Evolutionary conservation across 2,888 invertebrate genomes (phyloP).

Genomic region (Rhodophaea formosa): DNA sequence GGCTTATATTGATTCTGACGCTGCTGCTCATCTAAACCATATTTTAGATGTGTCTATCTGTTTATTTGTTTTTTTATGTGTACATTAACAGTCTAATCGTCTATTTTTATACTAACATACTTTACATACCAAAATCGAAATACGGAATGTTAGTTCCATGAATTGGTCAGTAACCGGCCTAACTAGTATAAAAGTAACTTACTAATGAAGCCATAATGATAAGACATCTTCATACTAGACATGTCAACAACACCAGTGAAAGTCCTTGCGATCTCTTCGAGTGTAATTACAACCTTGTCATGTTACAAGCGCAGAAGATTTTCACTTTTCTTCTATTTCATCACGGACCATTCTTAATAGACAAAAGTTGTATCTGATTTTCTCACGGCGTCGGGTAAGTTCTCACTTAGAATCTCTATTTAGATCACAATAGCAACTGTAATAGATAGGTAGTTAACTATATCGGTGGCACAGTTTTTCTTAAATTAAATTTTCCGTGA

Average conservation of each 20-base stretch:
- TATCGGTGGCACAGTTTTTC: constrained; percentile 22
- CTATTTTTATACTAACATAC: too few relatives aligned
- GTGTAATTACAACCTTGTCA: constrained; percentile 33
- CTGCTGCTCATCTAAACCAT: too few relatives aligned
- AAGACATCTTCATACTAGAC: neutral
- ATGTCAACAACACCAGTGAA: constrained; percentile 20
- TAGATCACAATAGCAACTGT: constrained; percentile 31
- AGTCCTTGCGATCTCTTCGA: constrained; percentile 29
- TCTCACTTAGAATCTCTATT: constrained; percentile 38
- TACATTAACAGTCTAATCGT: too few relatives aligned
- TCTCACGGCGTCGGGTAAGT: constrained; percentile 46
- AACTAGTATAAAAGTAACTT: neutral
- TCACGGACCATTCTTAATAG: constrained; percentile 35
- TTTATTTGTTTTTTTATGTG: too few relatives aligned
- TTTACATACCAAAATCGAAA: too few relatives aligned
- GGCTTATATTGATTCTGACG: too few relatives aligned
- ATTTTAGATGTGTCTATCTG: too few relatives aligned
- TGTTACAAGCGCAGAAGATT: constrained; percentile 30
- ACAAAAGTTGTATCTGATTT: constrained; percentile 34
- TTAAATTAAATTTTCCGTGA: constrained; percentile 13
- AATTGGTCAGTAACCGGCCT: neutral
- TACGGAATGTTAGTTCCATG: too few relatives aligned
- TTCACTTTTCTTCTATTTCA: constrained; percentile 53
- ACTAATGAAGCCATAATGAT: neutral
- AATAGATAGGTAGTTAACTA: constrained; percentile 11